Evolutionary conservation across 2,888 invertebrate species (phyloP), one percentile per base, ranked within the genome.

Genomic region (Xanthia icteritia): DNA sequence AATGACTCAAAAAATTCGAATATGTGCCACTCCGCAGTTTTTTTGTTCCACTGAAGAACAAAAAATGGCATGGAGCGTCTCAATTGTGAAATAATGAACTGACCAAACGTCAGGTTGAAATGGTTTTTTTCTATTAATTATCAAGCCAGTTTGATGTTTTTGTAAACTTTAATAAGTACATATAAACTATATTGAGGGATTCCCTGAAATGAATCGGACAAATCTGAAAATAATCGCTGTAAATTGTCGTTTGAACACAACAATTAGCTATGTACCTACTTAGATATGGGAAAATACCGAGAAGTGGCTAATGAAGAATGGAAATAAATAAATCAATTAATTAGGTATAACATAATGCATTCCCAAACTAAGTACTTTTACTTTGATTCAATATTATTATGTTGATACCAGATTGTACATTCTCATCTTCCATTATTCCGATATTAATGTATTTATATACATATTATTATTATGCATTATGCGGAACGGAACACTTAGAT

Each of bases 31-130:
- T 73, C 48, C 0, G 13, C 13, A 36, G 11, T 68, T 80, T 76
- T 76, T 79, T 71, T 77, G 27, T 69, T 64, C 20, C 9, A 51
- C 1, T 13, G 1, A 3, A n/a, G 54, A 63, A 82, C 63, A 84
- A 84, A 84, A 82, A 79, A 72, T 69, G n/a, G 23, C 56, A 58
- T 81, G 60, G 65, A 77, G 56, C 58, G 23, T 51, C 54, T 58
- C 27, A 61, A 83, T 82, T 82, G 15, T 67, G n/a, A 63, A 42
- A 11, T 64, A 74, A 76, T 73, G 65, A 73, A 78, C 71, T 71
- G 67, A 51, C 51, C 17, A n/a, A 67, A 70, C 3, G 23, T 54
- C 27, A 39, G 42, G 23, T 27, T 31, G 31, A 15, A 27, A n/a
- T 45, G 9, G 68, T 65, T 75, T 76, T 75, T 76, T 72, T 79